These are phyloP conservation scores for Drosophila nr. perissopoda DNA, from an alignment of 2,888 invertebrate species.

Conservation along the genomic window DNA sequence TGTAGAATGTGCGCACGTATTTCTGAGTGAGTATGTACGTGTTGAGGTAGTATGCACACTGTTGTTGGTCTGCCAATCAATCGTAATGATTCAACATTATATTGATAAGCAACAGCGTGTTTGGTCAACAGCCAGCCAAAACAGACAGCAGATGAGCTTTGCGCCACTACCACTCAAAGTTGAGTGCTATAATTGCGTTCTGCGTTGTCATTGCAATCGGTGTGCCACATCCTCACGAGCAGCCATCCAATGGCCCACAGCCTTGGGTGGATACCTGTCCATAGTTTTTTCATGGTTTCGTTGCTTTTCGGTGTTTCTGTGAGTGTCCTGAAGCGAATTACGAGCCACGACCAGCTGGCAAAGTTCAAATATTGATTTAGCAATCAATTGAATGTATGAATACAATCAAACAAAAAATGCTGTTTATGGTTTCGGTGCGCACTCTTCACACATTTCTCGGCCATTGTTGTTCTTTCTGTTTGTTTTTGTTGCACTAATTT, in stretches of 20 bases:
- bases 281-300: constrained; percentile 8
- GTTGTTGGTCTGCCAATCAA: constrained; percentile 68
- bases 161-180: constrained; percentile 18
- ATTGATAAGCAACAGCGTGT: constrained; percentile 51
- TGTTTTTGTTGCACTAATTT: constrained; percentile 41
- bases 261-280: constrained; percentile 19
- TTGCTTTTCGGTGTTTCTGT: constrained; percentile 10
- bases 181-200: constrained; percentile 55
- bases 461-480: constrained; percentile 35
- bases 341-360: constrained; percentile 45
- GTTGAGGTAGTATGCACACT: constrained; percentile 19
- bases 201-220: constrained; percentile 63
- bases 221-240: constrained; percentile 29
- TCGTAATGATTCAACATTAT: constrained; percentile 74
- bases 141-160: constrained; percentile 29
- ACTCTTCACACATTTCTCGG: constrained; percentile 2
- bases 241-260: constrained; percentile 26
- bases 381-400: constrained; percentile 63
- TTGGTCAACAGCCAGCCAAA: constrained; percentile 29
- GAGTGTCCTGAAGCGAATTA: constrained; percentile 20
- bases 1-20: constrained; percentile 40
- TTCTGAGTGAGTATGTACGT: constrained; percentile 5
- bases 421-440: constrained; percentile 21
- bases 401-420: constrained; percentile 48
- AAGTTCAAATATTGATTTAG: constrained; percentile 73